Conservation (phyloP, 2,113 vertebrate genomes). For the Murina feae region DNA sequence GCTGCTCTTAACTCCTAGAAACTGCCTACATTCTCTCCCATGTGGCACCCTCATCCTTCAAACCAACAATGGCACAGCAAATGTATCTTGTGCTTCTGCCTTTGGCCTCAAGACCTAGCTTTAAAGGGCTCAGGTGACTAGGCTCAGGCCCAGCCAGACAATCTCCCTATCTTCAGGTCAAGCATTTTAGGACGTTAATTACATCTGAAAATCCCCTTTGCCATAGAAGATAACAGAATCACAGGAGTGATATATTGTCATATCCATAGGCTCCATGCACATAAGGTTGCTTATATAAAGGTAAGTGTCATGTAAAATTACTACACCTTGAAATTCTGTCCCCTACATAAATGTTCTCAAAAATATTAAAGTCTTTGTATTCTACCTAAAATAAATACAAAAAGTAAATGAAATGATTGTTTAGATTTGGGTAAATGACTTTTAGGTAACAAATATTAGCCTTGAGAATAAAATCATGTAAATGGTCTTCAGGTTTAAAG, state of each 20-base stretch:
- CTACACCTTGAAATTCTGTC: background rate
- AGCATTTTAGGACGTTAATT: background rate
- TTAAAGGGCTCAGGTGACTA: background rate
- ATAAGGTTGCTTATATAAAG: background rate
- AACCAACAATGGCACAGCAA: background rate
- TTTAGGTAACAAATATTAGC: background rate
- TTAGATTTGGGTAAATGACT: background rate
- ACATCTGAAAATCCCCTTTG: background rate
- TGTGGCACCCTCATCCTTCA: background rate
- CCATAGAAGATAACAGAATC: rapidly evolving
- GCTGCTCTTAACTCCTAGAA: background rate
- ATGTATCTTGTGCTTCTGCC: background rate
- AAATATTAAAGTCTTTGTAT: background rate
- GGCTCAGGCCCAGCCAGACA: background rate
- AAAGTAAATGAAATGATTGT: background rate
- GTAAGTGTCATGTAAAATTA: background rate
- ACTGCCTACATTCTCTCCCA: background rate
- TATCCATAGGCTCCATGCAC: background rate
- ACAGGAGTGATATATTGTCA: background rate
- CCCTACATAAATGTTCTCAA: background rate
- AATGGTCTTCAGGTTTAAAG: background rate
- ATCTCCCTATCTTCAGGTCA: background rate
- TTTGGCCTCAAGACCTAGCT: background rate
- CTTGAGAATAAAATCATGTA: background rate
- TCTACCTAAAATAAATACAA: background rate